Base-by-base conservation (phyloP, 2,797 vertebrate genomes). In the Thaleichthys pacificus region DNA sequence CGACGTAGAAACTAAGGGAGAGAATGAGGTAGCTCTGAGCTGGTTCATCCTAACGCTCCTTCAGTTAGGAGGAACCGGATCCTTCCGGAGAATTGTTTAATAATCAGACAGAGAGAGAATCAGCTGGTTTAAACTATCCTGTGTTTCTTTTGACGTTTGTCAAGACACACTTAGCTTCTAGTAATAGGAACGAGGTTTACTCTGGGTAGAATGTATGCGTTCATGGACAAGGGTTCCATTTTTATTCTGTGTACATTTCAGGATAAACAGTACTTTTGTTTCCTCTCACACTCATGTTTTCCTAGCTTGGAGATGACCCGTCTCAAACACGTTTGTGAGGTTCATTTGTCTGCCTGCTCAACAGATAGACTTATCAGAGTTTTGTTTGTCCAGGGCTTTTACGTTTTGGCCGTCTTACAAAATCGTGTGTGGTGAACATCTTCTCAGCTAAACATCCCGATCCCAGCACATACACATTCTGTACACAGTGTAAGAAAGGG, bases 81-180 rank as follows among this genome's bases (percentile, higher is more conserved):
- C 80, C 30, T 85, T 78, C 82, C 82, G 74, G 82, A 83, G 84
- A 79, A 81, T 78, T 71, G 85, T 86, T 85, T 73, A 77, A 82
- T 80, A 73, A 19, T 0, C 19, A 73, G 83, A 82, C 73, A 56
- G 60, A 67, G 30, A 77, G 75, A 76, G 56, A 61, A 54, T 54
- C 38, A 17, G 56, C 73, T 75, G 78, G 58, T 80, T 72, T 75
- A 69, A 82, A 79, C 54, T 63, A 42, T 11, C 38, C 38, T 72
- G 8, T 66, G 19, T 78, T 73, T 63, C 78, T 74, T 78, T 83
- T 74, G 68, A 75, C 65, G 32, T 85, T 75, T 61, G 79, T 83
- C 81, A 72, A 6, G 2, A 76, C 72, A 24, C 78, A 76, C 80
- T 87, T 78, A 80, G 70, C 68, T 69, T 51, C 68, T 3, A 26